Evolutionary conservation across 2,888 invertebrate species (phyloP).

Genomic region (Eristalis arbustorum): DNA sequence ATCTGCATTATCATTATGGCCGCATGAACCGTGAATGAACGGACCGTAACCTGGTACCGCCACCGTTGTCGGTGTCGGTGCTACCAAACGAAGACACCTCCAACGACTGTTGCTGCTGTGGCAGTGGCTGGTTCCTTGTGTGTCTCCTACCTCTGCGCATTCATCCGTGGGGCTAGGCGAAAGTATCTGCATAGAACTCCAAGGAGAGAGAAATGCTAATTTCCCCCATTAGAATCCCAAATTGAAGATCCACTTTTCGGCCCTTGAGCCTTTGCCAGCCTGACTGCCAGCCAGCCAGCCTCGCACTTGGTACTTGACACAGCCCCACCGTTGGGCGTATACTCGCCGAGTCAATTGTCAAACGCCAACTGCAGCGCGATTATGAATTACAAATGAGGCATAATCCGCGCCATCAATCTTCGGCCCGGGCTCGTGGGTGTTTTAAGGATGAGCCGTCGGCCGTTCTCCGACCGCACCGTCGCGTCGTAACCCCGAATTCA

Average conservation of each 20-base stretch:
- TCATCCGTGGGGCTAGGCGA: slow-evolving; percentile 13
- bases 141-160: neutral
- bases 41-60: slow-evolving; percentile 32
- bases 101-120: neutral
- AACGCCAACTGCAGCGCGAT: slow-evolving; percentile 29
- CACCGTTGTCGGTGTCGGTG: neutral
- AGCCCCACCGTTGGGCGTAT: slow-evolving; percentile 48
- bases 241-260: slow-evolving; percentile 47
- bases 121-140: neutral
- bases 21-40: slow-evolving; percentile 57
- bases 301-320: slow-evolving; percentile 45
- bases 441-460: slow-evolving; percentile 67
- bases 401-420: slow-evolving; percentile 68
- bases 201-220: slow-evolving; percentile 29
- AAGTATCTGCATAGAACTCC: slow-evolving; percentile 1
- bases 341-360: slow-evolving; percentile 59
- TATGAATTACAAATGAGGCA: slow-evolving; percentile 68
- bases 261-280: neutral
- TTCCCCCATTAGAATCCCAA: slow-evolving; percentile 41
- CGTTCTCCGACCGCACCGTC: too few relatives aligned
- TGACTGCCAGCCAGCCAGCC: neutral
- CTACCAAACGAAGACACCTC: slow-evolving; percentile 31
- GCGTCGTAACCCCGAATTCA: slow-evolving; percentile 25
- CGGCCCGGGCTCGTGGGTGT: slow-evolving; percentile 48
- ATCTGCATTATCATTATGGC: slow-evolving; percentile 67